Evolutionary conservation across 2,797 vertebrate genomes (phyloP).

Genomic region (Pipistrellus kuhlii): DNA sequence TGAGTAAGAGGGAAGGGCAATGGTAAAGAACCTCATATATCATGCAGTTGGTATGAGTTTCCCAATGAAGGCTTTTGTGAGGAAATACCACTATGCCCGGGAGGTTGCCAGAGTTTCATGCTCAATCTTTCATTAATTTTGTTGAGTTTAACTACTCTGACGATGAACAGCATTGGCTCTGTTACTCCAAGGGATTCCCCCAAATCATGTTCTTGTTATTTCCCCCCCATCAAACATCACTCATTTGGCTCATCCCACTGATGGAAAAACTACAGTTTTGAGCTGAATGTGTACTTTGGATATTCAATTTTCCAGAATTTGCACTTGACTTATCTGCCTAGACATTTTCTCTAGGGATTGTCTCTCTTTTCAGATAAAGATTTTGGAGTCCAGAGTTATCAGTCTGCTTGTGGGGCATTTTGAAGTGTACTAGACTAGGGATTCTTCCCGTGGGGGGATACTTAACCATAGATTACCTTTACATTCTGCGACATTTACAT

Average conservation of each 20-base stretch:
- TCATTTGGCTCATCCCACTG: neutral
- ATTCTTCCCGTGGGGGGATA: neutral
- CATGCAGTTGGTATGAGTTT: neutral
- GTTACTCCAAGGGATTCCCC: neutral
- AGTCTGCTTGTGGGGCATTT: neutral
- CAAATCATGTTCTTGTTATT: neutral
- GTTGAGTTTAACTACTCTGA: neutral
- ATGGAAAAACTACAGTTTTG: neutral
- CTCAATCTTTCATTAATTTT: neutral
- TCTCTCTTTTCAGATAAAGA: constrained; percentile 39
- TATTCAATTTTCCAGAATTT: neutral
- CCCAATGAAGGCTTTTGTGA: neutral
- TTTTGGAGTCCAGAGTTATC: neutral
- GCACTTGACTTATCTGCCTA: neutral
- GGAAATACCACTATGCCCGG: neutral
- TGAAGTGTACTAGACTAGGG: neutral
- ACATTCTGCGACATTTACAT: neutral
- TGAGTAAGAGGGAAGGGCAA: neutral
- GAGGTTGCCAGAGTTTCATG: neutral
- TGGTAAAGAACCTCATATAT: neutral
- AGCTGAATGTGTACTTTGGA: neutral
- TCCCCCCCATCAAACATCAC: constrained; percentile 3
- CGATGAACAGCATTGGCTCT: neutral
- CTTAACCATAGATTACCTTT: neutral
- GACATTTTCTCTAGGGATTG: neutral